phyloP scores from a whole-genome alignment of 2,888 invertebrate species.

The Polydrusus cervinus region DNA sequence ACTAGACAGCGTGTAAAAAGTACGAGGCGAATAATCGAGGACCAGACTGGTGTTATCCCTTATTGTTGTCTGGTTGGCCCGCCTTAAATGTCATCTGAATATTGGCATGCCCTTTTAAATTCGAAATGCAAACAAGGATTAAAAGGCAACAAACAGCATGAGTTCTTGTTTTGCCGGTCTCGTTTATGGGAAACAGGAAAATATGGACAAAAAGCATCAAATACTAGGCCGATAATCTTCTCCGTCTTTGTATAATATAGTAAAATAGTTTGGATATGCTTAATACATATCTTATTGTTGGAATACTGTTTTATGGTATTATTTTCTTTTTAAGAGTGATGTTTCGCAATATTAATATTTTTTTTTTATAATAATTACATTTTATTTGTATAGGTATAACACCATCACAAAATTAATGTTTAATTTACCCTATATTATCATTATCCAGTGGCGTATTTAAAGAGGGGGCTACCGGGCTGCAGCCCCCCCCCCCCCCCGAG shows the following conservation, averaged over 20 bases:
- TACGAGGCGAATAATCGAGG: constrained; percentile 40
- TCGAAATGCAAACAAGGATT: constrained; percentile 46
- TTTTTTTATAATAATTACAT: too few relatives aligned
- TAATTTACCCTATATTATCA: too few relatives aligned
- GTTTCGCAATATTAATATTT: too few relatives aligned
- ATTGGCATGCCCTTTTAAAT: constrained; percentile 65
- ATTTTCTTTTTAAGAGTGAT: too few relatives aligned
- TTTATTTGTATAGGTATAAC: too few relatives aligned
- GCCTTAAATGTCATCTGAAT: constrained; percentile 68
- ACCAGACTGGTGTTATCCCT: constrained; percentile 42
- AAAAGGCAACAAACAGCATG: constrained; percentile 43
- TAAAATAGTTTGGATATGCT: constrained; percentile 4
- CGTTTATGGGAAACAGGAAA: constrained; percentile 41
- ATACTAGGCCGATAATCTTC: constrained; percentile 35
- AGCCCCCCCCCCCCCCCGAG: too few relatives aligned
- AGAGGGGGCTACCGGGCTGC: too few relatives aligned
- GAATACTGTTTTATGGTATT: too few relatives aligned
- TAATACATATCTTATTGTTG: too few relatives aligned
- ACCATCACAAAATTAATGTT: too few relatives aligned
- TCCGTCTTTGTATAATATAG: constrained; percentile 6
- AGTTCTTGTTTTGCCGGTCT: constrained; percentile 23
- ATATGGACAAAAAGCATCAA: constrained; percentile 25
- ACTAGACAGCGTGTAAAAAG: constrained; percentile 61
- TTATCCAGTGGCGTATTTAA: too few relatives aligned
- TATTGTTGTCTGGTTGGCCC: constrained; percentile 64